Evolutionary conservation across 2,888 invertebrate species (phyloP).

Genomic region (Agonum fuliginosum): DNA sequence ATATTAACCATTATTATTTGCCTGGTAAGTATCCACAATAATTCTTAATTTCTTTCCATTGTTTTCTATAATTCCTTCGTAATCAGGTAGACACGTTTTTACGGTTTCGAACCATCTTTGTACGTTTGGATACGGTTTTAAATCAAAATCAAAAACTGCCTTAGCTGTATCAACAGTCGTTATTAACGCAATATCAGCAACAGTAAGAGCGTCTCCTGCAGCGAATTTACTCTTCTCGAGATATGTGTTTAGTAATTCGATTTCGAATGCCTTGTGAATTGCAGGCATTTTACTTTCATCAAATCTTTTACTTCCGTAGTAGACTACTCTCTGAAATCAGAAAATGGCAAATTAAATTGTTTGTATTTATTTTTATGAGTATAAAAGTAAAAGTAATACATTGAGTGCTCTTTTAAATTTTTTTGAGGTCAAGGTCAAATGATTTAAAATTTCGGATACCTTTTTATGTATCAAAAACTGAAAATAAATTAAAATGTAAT

Average conservation of each 20-base stretch:
- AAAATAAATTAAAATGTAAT: too few relatives aligned
- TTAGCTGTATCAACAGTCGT: slow-evolving; percentile 70
- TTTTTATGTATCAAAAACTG: too few relatives aligned
- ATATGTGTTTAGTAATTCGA: slow-evolving; percentile 70
- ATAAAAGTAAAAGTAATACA: too few relatives aligned
- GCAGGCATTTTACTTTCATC: slow-evolving; percentile 63
- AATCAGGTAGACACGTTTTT: slow-evolving; percentile 41
- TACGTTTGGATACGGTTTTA: slow-evolving; percentile 45
- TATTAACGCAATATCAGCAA: slow-evolving; percentile 74
- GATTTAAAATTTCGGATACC: too few relatives aligned
- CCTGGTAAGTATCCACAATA: slow-evolving; percentile 12
- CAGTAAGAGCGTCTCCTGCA: slow-evolving; percentile 73
- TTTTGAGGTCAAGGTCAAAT: too few relatives aligned
- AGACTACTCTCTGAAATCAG: slow-evolving; percentile 24
- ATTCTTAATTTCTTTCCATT: slow-evolving; percentile 36
- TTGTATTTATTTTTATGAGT: too few relatives aligned
- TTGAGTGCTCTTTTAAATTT: too few relatives aligned
- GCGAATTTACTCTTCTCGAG: slow-evolving; percentile 71
- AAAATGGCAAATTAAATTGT: background rate
- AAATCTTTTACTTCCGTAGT: slow-evolving; percentile 60
- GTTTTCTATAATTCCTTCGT: slow-evolving; percentile 38
- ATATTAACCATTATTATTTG: slow-evolving; percentile 23
- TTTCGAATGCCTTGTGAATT: slow-evolving; percentile 71
- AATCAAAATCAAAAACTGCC: slow-evolving; percentile 54
- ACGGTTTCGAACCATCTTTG: slow-evolving; percentile 20